Percentiles rank a stretch among this genome's conserved stretches.
These are phyloP conservation scores for Ips typographus DNA, from an alignment of 1,140 invertebrate genomes.

Conservation along the genomic window DNA sequence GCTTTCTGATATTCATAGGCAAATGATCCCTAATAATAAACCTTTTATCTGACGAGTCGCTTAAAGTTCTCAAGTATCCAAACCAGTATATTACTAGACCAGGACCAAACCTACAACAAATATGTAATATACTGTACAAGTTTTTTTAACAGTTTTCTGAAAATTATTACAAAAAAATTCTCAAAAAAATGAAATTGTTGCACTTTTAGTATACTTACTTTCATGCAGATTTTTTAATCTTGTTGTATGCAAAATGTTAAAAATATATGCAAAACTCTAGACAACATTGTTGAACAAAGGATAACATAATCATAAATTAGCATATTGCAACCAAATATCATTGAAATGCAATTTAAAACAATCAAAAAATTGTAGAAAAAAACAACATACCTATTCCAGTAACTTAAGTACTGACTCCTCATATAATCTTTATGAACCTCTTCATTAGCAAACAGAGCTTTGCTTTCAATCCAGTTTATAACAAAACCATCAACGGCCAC, in stretches of 20 bases:
- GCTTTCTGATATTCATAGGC: conserved; percentile 53
- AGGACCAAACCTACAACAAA: conserved; percentile 74
- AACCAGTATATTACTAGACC: conserved; percentile 97
- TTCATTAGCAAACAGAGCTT: conserved; percentile 88
- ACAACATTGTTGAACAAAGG: too few relatives aligned
- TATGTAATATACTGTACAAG: not conserved
- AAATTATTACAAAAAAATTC: too few relatives aligned
- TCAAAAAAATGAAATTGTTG: too few relatives aligned
- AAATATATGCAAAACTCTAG: too few relatives aligned
- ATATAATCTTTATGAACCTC: conserved; percentile 81
- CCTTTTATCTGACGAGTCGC: conserved; percentile 60
- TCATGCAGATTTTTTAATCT: too few relatives aligned
- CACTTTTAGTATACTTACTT: too few relatives aligned
- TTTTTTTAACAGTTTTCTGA: not conserved
- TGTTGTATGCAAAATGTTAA: too few relatives aligned
- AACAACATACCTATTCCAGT: conserved; percentile 77
- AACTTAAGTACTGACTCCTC: conserved; percentile 84
- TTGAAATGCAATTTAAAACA: conserved; percentile 3
- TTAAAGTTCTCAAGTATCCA: conserved; percentile 78
- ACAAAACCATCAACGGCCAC: conserved; percentile 83
- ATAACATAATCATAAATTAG: too few relatives aligned
- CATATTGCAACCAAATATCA: not conserved
- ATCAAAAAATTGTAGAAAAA: not conserved
- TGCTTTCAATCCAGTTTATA: conserved; percentile 96
- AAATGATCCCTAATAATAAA: conserved; percentile 69